phyloP scores from a whole-genome alignment of 1,140 invertebrate genomes.

The Heliconius hewitsoni region DNA sequence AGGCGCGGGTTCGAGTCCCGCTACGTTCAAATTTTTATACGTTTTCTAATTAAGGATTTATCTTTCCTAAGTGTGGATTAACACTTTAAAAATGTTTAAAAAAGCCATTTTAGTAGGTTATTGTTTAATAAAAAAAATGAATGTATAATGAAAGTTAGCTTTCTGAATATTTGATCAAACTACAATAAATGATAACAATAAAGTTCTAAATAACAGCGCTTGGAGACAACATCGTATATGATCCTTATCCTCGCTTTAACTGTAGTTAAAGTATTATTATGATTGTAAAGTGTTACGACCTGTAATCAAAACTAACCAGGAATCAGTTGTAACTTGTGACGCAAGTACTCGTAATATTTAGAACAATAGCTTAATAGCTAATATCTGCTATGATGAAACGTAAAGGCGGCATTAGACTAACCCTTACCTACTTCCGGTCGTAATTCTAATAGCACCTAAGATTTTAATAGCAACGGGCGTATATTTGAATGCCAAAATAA shows the following conservation, averaged over 20 bases:
- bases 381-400: constrained; percentile 54
- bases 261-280: constrained; percentile 76
- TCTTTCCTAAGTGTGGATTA: too few relatives aligned
- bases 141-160: neutral
- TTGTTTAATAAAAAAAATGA: too few relatives aligned
- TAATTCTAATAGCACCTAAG: constrained; percentile 61
- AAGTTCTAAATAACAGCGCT: constrained; percentile 56
- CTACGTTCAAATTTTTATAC: too few relatives aligned
- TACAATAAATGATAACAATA: constrained; percentile 47
- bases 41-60: too few relatives aligned
- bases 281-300: constrained; percentile 73
- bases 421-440: constrained; percentile 48
- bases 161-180: constrained; percentile 38
- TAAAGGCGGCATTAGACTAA: constrained; percentile 56
- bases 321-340: constrained; percentile 48
- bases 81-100: too few relatives aligned
- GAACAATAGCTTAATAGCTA: constrained; percentile 63
- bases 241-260: constrained; percentile 54
- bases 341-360: constrained; percentile 33
- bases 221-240: constrained; percentile 60
- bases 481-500: constrained; percentile 55
- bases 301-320: constrained; percentile 71
- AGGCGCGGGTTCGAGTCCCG: too few relatives aligned
- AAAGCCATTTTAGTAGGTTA: too few relatives aligned
- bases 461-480: constrained; percentile 55